phyloP scores from a whole-genome alignment of 2,797 vertebrate species.

The Balearica regulorum region DNA sequence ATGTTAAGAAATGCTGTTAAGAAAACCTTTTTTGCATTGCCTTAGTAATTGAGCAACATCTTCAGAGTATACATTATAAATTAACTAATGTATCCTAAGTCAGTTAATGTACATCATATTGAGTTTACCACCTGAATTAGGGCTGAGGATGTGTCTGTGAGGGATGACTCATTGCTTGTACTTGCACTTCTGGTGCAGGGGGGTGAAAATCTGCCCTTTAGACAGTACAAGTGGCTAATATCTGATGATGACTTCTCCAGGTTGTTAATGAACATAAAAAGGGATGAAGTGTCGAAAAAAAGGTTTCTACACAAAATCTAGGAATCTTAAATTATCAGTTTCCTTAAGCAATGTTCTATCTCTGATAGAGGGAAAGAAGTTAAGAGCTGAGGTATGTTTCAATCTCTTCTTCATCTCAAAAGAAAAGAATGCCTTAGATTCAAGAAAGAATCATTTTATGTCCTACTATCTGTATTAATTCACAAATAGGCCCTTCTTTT shows the following conservation, averaged over 20 bases:
- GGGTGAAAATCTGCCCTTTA: not conserved
- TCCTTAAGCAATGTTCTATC: not conserved
- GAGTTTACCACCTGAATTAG: not conserved
- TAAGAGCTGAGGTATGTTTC: not conserved
- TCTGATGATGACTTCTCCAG: not conserved
- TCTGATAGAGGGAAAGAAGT: not conserved
- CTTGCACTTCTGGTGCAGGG: not conserved
- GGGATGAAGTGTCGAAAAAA: not conserved
- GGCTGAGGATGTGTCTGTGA: not conserved
- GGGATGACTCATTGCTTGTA: not conserved
- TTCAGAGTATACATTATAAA: not conserved
- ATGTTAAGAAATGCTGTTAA: not conserved
- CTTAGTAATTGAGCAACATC: not conserved
- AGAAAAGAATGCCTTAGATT: not conserved
- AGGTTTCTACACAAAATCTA: not conserved
- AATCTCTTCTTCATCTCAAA: not conserved
- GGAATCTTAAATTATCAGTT: not conserved
- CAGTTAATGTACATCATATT: not conserved
- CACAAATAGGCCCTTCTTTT: not conserved
- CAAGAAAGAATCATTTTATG: not conserved
- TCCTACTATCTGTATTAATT: not conserved
- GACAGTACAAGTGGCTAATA: not conserved
- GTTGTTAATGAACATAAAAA: not conserved
- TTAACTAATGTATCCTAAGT: not conserved
- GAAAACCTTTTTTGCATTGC: not conserved